A percentile compares a stretch with the other conserved stretches of the same genome.
phyloP scores from a whole-genome alignment of 1,140 invertebrate species.

The Bombus difficillimus region DNA sequence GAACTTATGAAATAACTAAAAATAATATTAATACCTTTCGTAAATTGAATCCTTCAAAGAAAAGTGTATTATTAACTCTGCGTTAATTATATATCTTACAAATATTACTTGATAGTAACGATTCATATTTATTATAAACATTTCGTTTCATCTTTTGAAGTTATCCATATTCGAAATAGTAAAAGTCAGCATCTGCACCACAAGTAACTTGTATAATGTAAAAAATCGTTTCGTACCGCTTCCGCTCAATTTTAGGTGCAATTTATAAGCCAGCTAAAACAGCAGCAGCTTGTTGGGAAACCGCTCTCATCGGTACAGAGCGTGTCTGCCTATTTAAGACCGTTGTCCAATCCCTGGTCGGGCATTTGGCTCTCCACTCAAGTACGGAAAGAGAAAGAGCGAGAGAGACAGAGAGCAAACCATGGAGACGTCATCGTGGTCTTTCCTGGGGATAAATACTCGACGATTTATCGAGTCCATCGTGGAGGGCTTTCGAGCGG shows the following conservation, averaged over 20 bases:
- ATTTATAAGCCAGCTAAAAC: not conserved
- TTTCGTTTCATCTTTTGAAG: too few relatives aligned
- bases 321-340: not conserved
- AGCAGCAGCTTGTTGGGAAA: not conserved
- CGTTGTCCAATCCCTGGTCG: not conserved
- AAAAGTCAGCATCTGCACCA: not conserved
- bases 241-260: not conserved
- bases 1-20: not conserved
- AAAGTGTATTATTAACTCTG: not conserved
- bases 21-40: not conserved
- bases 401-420: not conserved
- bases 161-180: too few relatives aligned
- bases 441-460: constrained; percentile 38
- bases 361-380: not conserved
- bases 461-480: constrained; percentile 42
- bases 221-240: not conserved
- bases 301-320: too few relatives aligned
- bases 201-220: not conserved
- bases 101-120: not conserved
- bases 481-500: constrained; percentile 27
- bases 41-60: not conserved
- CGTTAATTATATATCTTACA: not conserved
- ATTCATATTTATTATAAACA: not conserved
- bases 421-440: constrained; percentile 17
- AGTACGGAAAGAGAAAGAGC: too few relatives aligned